Percentiles rank a stretch among this genome's conserved stretches.
These are phyloP conservation scores for Arothron firmamentum DNA, from an alignment of 2,113 vertebrate genomes.

Conservation along the genomic window DNA sequence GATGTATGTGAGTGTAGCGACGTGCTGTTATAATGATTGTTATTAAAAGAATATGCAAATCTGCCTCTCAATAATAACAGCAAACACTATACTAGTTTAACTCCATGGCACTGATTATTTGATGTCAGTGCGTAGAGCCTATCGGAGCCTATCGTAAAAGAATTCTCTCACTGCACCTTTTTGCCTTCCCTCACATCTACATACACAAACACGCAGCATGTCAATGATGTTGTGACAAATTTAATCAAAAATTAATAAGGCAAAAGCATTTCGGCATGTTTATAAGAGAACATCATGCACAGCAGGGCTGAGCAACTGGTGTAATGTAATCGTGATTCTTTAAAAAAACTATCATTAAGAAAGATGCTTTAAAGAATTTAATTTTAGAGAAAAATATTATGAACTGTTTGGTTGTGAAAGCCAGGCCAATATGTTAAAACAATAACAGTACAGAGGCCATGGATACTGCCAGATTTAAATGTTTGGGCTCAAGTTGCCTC, in stretches of 20 bases:
- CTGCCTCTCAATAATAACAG: conserved; percentile 26
- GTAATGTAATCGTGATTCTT: too few species aligned
- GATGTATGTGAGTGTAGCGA: conserved; percentile 34
- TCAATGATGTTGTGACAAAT: conserved; percentile 10
- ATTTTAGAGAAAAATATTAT: background rate
- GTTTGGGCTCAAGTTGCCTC: too few species aligned
- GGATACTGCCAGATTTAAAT: too few species aligned
- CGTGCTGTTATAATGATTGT: conserved; percentile 42
- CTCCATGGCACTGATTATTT: conserved; percentile 11
- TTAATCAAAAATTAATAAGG: conserved; percentile 22
- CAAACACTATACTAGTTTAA: conserved; percentile 10
- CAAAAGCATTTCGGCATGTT: conserved; percentile 3
- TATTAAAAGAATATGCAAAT: conserved; percentile 61
- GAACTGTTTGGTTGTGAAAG: too few species aligned
- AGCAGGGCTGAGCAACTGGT: background rate
- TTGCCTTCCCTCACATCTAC: background rate
- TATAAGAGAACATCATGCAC: background rate
- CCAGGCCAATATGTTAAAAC: too few species aligned
- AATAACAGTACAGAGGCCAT: too few species aligned
- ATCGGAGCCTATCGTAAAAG: conserved; percentile 18
- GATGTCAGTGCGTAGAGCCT: conserved; percentile 10
- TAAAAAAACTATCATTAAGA: too few species aligned
- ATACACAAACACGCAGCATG: background rate
- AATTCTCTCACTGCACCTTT: background rate
- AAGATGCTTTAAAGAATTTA: too few species aligned